A percentile compares a stretch with the other conserved stretches of the same genome.
Conservation (phyloP, 2,113 vertebrate species). For the Pteronura brasiliensis region DNA sequence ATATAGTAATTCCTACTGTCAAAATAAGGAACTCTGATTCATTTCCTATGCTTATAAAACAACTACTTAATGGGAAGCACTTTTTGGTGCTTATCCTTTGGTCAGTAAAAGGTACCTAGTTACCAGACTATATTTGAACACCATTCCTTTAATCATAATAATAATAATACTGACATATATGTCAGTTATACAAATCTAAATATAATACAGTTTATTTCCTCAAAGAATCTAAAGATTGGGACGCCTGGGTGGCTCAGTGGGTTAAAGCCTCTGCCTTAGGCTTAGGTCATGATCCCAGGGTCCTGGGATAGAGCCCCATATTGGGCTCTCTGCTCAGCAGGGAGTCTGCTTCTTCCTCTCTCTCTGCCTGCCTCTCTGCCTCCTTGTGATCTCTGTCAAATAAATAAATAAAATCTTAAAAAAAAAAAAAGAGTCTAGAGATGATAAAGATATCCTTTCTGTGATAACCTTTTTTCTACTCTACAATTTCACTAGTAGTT, state of each 20-base stretch:
- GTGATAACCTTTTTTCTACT: background rate
- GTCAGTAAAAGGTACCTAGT: background rate
- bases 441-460: background rate
- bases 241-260: too few species aligned
- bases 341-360: too few species aligned
- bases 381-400: too few species aligned
- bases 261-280: too few species aligned
- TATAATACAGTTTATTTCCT: background rate
- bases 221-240: background rate
- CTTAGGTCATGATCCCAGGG: too few species aligned
- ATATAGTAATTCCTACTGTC: background rate
- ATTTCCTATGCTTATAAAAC: conserved; percentile 13
- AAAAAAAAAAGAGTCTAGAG: background rate
- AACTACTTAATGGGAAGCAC: background rate
- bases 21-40: background rate
- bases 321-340: too few species aligned
- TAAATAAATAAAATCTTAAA: too few species aligned
- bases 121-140: background rate
- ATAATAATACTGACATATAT: background rate
- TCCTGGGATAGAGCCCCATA: too few species aligned
- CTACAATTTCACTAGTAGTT: background rate
- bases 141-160: background rate
- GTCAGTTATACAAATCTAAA: background rate
- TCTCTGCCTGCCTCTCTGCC: too few species aligned
- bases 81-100: background rate